phyloP scores from a whole-genome alignment of 2,797 vertebrate genomes.

The Okamejei kenojei region DNA sequence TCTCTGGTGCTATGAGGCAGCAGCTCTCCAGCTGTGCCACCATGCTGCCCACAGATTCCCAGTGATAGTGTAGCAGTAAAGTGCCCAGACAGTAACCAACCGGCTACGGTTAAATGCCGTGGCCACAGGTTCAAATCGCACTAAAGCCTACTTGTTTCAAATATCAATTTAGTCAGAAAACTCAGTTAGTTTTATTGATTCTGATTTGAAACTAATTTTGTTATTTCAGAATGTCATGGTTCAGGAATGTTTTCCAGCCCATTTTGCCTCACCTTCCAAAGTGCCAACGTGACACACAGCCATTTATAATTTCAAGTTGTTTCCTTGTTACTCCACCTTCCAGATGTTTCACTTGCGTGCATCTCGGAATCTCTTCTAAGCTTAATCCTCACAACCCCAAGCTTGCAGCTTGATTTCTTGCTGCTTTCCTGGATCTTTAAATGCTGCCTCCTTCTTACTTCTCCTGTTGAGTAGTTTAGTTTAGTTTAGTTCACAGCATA shows the following conservation, averaged over 20 bases:
- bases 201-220: background rate
- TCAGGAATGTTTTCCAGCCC: background rate
- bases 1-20: no score
- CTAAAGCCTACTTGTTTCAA: no score
- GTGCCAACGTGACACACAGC: background rate
- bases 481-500: no score
- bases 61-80: no score
- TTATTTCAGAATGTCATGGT: background rate
- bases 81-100: no score
- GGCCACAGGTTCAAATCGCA: no score
- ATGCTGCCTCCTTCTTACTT: background rate
- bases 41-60: no score
- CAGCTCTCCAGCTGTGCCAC: no score
- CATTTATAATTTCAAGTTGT: background rate
- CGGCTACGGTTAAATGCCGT: no score
- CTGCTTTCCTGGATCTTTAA: background rate
- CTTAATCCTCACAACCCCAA: background rate
- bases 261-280: background rate
- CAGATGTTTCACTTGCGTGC: background rate
- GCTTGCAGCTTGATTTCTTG: background rate
- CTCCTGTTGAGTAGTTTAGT: background rate
- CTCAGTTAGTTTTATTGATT: no score
- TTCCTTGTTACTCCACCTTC: background rate
- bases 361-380: background rate
- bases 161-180: no score